Evolutionary conservation across 2,113 vertebrate species (phyloP), one percentile per base, ranked within the genome.

Genomic region (Dolichotis patagonum): DNA sequence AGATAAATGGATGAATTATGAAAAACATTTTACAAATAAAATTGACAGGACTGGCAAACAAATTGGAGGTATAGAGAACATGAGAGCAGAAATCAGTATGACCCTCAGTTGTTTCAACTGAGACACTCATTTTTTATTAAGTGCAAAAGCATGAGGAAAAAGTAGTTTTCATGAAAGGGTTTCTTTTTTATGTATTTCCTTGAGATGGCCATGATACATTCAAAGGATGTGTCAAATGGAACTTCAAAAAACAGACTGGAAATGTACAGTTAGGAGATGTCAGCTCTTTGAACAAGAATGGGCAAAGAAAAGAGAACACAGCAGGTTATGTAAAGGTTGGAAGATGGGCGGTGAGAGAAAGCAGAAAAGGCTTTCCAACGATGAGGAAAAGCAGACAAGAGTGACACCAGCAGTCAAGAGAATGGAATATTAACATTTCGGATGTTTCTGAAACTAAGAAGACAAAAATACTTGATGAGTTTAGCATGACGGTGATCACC

Each of bases 1-100:
- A 82, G 78, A 62, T 30, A 82, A 88, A 52, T 13, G 41, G 9
- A 60, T 49, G 9, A 17, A 82, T 80, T 14, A 43, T 30, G 32
- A 83, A 94, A 93, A 62, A 3, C 1, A 46, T 41, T 84, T 91
- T 35, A 46, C 73, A 56, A 88, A 52, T 75, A 86, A 92, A 96
- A 90, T 26, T 35, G 49, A 56, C 24, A 83, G 43, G 22, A 35
- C 6, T 75, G 69, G 30, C 28, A 77, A 92, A 65, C 88, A 24
- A 67, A 82, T 20, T 87, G 20, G 11, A 73, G 46, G 20, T 49
- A 12, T 8, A 38, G 1, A 83, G 35, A n/a, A 7, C 19, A 20
- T 6, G 26, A 69, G 28, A 56, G 14, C 71, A 88, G 30, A 3
- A 69, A 92, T 69, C 52, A 22, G 35, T 52, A 67, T 41, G 52